Percentiles rank a stretch among this genome's conserved stretches.
These are phyloP conservation scores for Ellobius talpinus DNA, from an alignment of 2,113 vertebrate species.

Conservation along the genomic window DNA sequence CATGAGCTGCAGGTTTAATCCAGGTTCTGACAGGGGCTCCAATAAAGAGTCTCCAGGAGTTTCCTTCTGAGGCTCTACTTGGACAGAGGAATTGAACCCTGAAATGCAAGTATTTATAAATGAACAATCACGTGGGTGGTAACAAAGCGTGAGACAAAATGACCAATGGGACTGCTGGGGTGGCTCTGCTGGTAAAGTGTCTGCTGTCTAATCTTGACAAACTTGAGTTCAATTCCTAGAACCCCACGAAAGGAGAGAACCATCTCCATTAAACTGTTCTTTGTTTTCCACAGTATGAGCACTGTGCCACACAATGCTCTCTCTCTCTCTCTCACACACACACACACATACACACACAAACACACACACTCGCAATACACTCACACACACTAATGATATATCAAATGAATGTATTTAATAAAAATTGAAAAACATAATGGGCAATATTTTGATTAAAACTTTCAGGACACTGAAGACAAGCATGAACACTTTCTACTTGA, in stretches of 20 bases:
- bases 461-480: not conserved
- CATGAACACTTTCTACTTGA: not conserved
- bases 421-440: not conserved
- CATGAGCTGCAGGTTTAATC: not conserved
- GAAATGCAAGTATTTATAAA: not conserved
- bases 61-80: constrained; percentile 17
- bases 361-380: not conserved
- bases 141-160: constrained; percentile 8
- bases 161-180: not conserved
- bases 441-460: constrained; percentile 28
- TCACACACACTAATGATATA: not conserved
- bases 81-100: constrained; percentile 7
- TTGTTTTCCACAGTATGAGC: not conserved
- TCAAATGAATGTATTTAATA: not conserved
- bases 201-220: not conserved
- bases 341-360: not conserved
- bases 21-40: not conserved
- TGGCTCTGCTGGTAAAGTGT: not conserved
- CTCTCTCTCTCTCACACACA: not conserved
- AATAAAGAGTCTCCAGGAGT: not conserved
- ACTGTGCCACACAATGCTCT: not conserved
- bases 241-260: not conserved
- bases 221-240: no score
- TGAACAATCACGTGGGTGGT: constrained; percentile 11
- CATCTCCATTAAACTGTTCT: not conserved